These are phyloP conservation scores for Exaiptasia diaphana DNA, from an alignment of 64 coral and sea anemone species.

Conservation along the genomic window DNA sequence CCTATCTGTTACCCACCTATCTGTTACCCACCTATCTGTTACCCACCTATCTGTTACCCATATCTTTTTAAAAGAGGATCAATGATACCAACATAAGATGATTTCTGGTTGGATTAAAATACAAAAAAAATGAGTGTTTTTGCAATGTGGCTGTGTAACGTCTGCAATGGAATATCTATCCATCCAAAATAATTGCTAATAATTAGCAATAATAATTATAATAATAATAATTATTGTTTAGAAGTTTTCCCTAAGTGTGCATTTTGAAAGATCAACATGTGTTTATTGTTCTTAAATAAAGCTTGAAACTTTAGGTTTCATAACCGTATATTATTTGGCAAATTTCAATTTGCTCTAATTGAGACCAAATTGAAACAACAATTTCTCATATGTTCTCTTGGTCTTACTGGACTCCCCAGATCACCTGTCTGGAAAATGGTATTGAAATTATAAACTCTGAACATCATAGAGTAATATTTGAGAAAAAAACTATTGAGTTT, in stretches of 20 bases:
- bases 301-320: constrained; percentile 42
- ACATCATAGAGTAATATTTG: background rate
- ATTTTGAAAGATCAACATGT: constrained; percentile 59
- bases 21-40: no score
- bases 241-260: constrained; percentile 53
- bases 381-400: background rate
- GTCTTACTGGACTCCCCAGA: background rate
- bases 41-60: no score
- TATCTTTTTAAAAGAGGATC: no score
- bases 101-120: constrained; percentile 49
- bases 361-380: background rate
- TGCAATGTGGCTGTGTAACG: constrained; percentile 54
- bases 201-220: no score
- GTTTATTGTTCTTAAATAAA: constrained; percentile 40
- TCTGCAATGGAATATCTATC: constrained; percentile 50
- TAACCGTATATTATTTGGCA: constrained; percentile 5
- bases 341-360: background rate
- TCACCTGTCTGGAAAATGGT: background rate
- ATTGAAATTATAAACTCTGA: background rate
- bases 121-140: constrained; percentile 57
- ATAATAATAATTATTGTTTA: no score
- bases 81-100: no score
- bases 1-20: constrained; percentile 39
- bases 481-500: background rate
- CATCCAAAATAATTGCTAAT: constrained; percentile 49